Base-by-base conservation (phyloP, 2,888 invertebrate genomes). In the Chrysotoxum bicinctum region DNA sequence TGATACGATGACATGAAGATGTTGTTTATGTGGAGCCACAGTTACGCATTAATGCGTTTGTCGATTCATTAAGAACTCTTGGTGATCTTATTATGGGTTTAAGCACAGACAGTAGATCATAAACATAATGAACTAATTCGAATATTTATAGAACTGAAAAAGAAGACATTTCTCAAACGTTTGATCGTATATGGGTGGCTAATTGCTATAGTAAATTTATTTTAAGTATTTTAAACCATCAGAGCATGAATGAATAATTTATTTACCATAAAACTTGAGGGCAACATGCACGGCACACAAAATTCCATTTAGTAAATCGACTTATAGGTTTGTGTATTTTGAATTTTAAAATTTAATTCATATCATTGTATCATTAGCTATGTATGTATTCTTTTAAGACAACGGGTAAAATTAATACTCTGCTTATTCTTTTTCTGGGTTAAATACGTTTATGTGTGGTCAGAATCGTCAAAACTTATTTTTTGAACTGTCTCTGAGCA, bases 61-160 rank as follows among this genome's bases (percentile, higher is more conserved):
- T 80, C 75, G 79, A 84, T 84, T 79, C 79, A 84, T 84, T 84
- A 72, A 84, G 69, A 84, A 75, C 84, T 79, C 50, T 26, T 79
- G 3, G 79, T 84, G 84, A 80, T 80, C 84, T 75, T 79, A 68
- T 79, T 66, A 14, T 66, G 52, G 75, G 64, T 16, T 10, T 56
- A 48, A 43, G 48, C 72, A 79, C 54, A 50, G 56, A 21, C 0
- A 8, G 8, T 9, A n/a, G 74, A 78, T 83, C 56, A 78, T 48
- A 48, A 48, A 48, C 10, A 48, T 6, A 45, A 21, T 21, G 14
- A 48, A 7, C 48, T 48, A 48, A 50, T 50, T 50, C 26, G 14
- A 26, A 26, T 26, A 23, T 26, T 50, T n/a, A 8, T 26, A n/a
- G 14, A 50, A n/a, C 6, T 3, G 3, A 8, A 50, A n/a, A 26